A percentile compares a stretch with the other conserved stretches of the same genome.
Evolutionary conservation across 2,797 vertebrate genomes (phyloP).

Genomic region (Etheostoma nigrum): DNA sequence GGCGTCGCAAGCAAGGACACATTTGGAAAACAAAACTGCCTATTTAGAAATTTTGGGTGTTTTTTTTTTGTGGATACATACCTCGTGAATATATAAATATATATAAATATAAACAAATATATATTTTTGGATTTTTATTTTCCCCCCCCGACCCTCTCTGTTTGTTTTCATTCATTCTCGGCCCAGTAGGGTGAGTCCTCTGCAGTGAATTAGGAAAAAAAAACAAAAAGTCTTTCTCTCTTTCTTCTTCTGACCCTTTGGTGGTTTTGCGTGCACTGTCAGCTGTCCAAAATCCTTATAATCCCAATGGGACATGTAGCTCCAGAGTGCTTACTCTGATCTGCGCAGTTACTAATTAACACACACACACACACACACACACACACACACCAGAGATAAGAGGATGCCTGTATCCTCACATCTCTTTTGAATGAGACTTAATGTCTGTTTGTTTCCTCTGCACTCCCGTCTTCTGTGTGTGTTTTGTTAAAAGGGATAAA

Average conservation of each 20-base stretch:
- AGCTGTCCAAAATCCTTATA: conserved; percentile 44
- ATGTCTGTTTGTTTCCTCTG: conserved; percentile 32
- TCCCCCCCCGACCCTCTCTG: conserved; percentile 26
- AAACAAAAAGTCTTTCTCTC: too few species aligned
- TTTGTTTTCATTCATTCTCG: conserved; percentile 61
- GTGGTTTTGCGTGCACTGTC: conserved; percentile 51
- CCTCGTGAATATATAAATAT: conserved; percentile 87
- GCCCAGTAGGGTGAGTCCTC: conserved; percentile 35
- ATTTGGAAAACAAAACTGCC: conserved; percentile 77
- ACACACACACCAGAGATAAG: conserved; percentile 21
- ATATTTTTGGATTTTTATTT: conserved; percentile 87
- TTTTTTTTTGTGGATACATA: conserved; percentile 86
- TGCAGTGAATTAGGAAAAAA: conserved; percentile 24
- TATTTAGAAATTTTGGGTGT: conserved; percentile 78
- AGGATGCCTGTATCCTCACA: conserved; percentile 35
- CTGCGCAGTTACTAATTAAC: conserved; percentile 23
- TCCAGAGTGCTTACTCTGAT: conserved; percentile 45
- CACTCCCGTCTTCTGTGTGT: conserved; percentile 20
- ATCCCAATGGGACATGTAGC: conserved; percentile 68
- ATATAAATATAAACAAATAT: conserved; percentile 86
- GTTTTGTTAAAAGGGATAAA: conserved; percentile 41
- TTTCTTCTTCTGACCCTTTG: too few species aligned
- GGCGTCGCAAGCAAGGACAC: conserved; percentile 64
- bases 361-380: neutral
- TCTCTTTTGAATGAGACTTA: conserved; percentile 8